Conservation (phyloP, 1,140 invertebrate genomes). For the Cydia strobilella region DNA sequence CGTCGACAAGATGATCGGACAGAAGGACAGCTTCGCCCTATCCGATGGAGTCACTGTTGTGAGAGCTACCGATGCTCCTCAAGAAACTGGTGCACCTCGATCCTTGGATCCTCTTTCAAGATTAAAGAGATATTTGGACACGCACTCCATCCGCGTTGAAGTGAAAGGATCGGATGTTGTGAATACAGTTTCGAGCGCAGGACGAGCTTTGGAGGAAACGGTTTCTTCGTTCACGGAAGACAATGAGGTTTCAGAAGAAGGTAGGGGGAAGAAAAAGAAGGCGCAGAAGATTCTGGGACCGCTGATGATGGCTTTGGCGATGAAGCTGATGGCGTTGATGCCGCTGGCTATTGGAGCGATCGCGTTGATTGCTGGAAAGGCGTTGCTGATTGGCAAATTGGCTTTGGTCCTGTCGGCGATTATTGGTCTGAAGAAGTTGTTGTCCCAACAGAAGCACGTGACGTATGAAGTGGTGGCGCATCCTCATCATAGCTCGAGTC, state of each 20-base stretch:
- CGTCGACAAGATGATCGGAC: conserved; percentile 89
- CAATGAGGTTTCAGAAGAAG: conserved; percentile 82
- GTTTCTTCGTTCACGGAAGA: conserved; percentile 83
- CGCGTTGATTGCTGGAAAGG: conserved; percentile 91
- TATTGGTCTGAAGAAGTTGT: conserved; percentile 89
- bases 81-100: conserved; percentile 86
- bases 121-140: conserved; percentile 86
- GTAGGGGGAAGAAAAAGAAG: conserved; percentile 90
- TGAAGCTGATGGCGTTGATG: conserved; percentile 89
- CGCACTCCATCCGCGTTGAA: conserved; percentile 91
- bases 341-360: conserved; percentile 89
- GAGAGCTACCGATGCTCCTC: conserved; percentile 83
- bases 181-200: conserved; percentile 87
- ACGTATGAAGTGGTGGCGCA: conserved; percentile 92
- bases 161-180: conserved; percentile 91
- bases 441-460: conserved; percentile 88
- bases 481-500: conserved; percentile 87
- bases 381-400: conserved; percentile 90
- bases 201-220: conserved; percentile 87
- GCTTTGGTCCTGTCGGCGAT: conserved; percentile 90
- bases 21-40: conserved; percentile 88
- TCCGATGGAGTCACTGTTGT: conserved; percentile 90
- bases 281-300: conserved; percentile 89
- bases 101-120: conserved; percentile 85
- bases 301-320: conserved; percentile 85